These are phyloP conservation scores for Atta cephalotes DNA, from an alignment of 1,140 invertebrate genomes.

Conservation along the genomic window DNA sequence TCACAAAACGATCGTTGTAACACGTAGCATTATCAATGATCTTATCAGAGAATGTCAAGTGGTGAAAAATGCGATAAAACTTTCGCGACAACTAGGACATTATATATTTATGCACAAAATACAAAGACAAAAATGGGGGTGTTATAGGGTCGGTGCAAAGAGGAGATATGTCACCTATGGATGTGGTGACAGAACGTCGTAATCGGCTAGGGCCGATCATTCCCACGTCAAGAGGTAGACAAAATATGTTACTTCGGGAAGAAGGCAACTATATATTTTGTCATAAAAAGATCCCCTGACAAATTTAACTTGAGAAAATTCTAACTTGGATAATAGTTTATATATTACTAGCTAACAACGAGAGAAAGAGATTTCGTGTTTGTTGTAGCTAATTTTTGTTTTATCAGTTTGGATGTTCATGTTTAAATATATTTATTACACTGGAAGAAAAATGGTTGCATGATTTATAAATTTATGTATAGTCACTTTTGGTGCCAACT, in stretches of 20 bases:
- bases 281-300: not conserved
- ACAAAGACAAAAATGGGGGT: conserved; percentile 65
- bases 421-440: not conserved
- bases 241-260: conserved; percentile 10
- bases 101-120: conserved; percentile 35
- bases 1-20: not conserved
- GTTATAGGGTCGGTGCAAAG: conserved; percentile 77
- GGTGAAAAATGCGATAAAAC: conserved; percentile 15
- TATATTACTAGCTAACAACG: not conserved
- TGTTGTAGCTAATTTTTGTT: not conserved
- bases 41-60: not conserved
- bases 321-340: not conserved
- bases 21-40: conserved; percentile 3
- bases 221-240: conserved; percentile 73
- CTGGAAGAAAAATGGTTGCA: too few species aligned
- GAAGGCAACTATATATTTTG: not conserved
- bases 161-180: conserved; percentile 77
- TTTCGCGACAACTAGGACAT: conserved; percentile 12
- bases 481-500: too few species aligned
- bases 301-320: not conserved
- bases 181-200: conserved; percentile 70
- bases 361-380: not conserved
- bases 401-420: not conserved
- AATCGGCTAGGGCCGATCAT: conserved; percentile 72
- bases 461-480: too few species aligned